A percentile compares a stretch with the other conserved stretches of the same genome.
phyloP scores from a whole-genome alignment of 2,797 vertebrate genomes.

The Rhabdomys pumilio region DNA sequence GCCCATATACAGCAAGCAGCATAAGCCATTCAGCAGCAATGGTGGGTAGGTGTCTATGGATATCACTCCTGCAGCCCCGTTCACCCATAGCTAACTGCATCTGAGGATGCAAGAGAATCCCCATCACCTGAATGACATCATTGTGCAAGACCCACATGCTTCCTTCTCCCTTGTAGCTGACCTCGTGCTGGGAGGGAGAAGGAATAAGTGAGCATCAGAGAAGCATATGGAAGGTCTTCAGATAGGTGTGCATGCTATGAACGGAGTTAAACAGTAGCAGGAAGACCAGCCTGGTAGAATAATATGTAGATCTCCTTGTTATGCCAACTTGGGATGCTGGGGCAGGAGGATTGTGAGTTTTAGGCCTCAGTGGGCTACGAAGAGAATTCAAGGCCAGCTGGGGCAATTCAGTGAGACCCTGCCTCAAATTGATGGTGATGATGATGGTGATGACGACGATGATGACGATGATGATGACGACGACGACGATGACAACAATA shows the following conservation, averaged over 20 bases:
- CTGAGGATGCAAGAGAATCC: not conserved
- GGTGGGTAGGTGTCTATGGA: not conserved
- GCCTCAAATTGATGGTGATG: not conserved
- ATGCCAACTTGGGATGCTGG: not conserved
- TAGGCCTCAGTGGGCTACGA: not conserved
- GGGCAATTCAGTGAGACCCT: not conserved
- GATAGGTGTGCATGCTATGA: not conserved
- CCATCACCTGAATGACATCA: not conserved
- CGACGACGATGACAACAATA: no score
- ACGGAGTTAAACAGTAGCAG: not conserved
- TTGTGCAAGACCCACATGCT: not conserved
- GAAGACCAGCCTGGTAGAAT: not conserved
- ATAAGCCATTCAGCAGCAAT: not conserved
- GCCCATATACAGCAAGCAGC: not conserved
- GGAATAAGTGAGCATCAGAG: not conserved
- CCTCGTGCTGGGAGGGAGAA: not conserved
- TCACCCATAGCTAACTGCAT: not conserved
- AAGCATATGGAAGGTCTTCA: not conserved
- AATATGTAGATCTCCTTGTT: not conserved
- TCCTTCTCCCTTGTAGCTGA: not conserved
- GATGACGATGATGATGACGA: no score
- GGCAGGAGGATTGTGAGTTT: not conserved
- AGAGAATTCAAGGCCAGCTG: not conserved
- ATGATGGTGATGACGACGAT: no score
- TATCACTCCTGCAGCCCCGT: rapidly evolving